Base-by-base conservation (phyloP, 2,113 vertebrate genomes). In the Asarcornis scutulata region DNA sequence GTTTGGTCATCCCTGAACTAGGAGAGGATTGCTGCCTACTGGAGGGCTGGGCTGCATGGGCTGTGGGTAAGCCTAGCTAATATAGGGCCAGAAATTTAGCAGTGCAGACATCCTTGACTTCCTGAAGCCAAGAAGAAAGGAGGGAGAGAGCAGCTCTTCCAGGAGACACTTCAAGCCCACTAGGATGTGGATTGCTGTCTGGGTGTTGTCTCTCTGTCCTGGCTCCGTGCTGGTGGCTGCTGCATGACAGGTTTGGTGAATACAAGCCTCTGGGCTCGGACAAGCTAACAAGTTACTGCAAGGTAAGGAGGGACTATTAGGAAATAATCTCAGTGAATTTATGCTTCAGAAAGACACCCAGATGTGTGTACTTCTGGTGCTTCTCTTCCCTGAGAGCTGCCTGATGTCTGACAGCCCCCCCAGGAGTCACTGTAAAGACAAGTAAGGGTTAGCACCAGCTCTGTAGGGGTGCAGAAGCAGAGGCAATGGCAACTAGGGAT, bases 211-310 rank as follows among this genome's bases (percentile, higher is more conserved):
- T 68, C 18, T 79, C 34, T 75, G 23, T 17, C 9, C 38, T 55
- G 15, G 26, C 25, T 42, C 26, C 42, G 16, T 1, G 1, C 20
- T 27, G 23, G 40, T 63, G 63, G 44, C n/a, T 74, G 0, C 0
- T 16, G 62, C 29, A 50, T n/a, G 1, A 1, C 58, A 17, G 13
- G 52, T 63, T 23, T 38, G 36, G 18, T 66, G 16, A 92, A 66
- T 52, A 29, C 46, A 58, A 46, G 20, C 11, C 50, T 85, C 44
- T 38, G 22, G 40, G 20, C 60, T 67, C 64, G 75, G 38, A 52
- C 31, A 60, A 0, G 0, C 29, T 72, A 55, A 32, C 6, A 48
- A 68, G 22, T 63, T 78, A 63, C 64, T 81, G 22, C 26, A 38
- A 38, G 18, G 52, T 29, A 81, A 16, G 38, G 42, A 18, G 59